Base-by-base conservation (phyloP, 2,888 invertebrate genomes). In the Scrobipalpa costella region DNA sequence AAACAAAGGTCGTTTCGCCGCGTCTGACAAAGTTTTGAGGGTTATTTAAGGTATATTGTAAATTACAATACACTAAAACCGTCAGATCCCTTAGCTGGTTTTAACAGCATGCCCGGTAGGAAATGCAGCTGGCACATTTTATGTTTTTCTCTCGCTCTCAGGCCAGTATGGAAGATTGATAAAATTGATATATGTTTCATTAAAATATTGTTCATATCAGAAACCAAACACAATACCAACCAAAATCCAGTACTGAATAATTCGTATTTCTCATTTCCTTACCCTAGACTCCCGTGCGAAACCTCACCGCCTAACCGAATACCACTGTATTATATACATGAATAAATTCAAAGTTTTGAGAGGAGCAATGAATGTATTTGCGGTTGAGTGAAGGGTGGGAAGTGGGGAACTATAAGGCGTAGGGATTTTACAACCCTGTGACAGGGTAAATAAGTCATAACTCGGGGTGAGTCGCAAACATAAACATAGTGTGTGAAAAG, bases 401-500 rank as follows among this genome's bases (percentile, higher is more conserved):
- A 57, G 47, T 44, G 33, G 6, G 17, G 52, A 52, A 58, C 47
- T 57, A 58, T 59, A 55, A 49, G 52, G 49, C 34, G 17, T 19
- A 59, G 44, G 44, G 62, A 47, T 36, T 60, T 65, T 60, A 65
- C 49, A 62, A 52, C 49, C 21, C 13, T 62, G 11, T n/a, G 49
- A 57, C 49, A 47, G 49, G 27, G 49, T 15, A 47, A 62, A 62
- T 62, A 62, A 62, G 52, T 52, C 61, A 34, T 55, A 62, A 59
- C 59, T n/a, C 44, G 40, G 21, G 33, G 44, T 52, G 38, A 55
- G 36, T 19, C 47, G 47, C 55, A 55, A 33, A 55, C 34, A 55
- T 55, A 55, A 55, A 55, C 15, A 55, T 3, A 7, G 13, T 34
- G 21, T 27, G 50, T 2, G 52, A 52, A 50, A n/a, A 27, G 34